Conservation (phyloP, 2,888 invertebrate species). For the Lasioglossum marginatum region DNA sequence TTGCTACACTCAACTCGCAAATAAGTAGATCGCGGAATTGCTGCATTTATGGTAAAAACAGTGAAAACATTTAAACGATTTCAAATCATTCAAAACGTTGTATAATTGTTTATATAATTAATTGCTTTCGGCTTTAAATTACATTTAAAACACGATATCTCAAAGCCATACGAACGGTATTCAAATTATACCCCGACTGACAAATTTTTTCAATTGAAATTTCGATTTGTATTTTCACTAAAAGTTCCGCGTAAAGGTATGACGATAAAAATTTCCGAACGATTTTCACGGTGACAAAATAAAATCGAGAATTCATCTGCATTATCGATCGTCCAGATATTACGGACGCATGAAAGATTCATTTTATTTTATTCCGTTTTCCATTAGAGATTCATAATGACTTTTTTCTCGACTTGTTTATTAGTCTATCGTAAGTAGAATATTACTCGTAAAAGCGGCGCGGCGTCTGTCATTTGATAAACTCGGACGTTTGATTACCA, state of each 20-base stretch:
- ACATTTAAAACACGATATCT: background rate
- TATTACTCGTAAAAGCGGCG: background rate
- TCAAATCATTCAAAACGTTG: background rate
- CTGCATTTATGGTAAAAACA: background rate
- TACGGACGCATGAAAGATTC: constrained; percentile 6
- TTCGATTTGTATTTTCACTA: background rate
- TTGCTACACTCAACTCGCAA: background rate
- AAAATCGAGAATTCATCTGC: constrained; percentile 29
- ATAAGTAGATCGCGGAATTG: background rate
- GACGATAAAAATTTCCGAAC: background rate
- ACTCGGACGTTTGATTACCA: background rate
- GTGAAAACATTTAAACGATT: background rate
- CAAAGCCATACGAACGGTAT: background rate
- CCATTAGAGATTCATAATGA: background rate
- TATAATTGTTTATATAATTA: background rate
- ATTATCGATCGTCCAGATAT: constrained; percentile 14
- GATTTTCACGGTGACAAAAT: background rate
- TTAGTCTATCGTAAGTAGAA: too few relatives aligned
- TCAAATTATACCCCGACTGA: background rate
- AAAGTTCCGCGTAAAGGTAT: background rate
- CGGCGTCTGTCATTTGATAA: background rate
- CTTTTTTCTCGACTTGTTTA: background rate
- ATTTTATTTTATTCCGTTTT: background rate
- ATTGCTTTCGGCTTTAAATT: background rate
- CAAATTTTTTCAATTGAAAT: background rate